Evolutionary conservation across 2,888 invertebrate species (phyloP).

Genomic region (Drosophila fungiperda): DNA sequence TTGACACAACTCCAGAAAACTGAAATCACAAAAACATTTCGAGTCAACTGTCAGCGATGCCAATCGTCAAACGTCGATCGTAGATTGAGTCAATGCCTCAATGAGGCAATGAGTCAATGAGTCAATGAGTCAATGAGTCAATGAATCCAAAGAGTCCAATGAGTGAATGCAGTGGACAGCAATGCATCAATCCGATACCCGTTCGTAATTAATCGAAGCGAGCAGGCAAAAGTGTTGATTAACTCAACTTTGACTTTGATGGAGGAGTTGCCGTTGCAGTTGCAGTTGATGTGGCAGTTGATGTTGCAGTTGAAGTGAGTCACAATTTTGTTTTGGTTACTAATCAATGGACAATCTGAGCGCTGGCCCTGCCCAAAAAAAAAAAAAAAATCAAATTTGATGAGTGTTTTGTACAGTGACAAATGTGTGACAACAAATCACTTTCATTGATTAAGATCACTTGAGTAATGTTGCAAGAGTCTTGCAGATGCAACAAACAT

Average conservation of each 20-base stretch:
- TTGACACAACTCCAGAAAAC: not conserved
- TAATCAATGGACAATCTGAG: conserved; percentile 42
- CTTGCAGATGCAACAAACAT: not conserved
- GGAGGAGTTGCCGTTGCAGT: not conserved
- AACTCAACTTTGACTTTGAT: conserved; percentile 8
- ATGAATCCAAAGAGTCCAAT: not conserved
- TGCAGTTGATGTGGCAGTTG: not conserved
- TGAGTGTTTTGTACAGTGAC: conserved; percentile 69
- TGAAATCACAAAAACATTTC: conserved; percentile 27
- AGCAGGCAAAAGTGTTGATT: conserved; percentile 62
- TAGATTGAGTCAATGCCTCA: conserved; percentile 21
- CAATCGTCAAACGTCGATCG: conserved; percentile 13
- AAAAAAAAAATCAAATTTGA: conserved; percentile 23
- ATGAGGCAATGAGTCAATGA: conserved; percentile 6
- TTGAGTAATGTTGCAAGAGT: conserved; percentile 32
- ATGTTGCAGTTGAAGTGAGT: conserved; percentile 42
- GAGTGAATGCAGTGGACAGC: conserved; percentile 47
- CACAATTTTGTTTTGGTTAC: conserved; percentile 56
- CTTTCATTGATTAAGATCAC: conserved; percentile 54
- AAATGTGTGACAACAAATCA: conserved; percentile 80
- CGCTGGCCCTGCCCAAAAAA: conserved; percentile 17
- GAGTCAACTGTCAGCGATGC: conserved; percentile 37
- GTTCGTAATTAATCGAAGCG: conserved; percentile 60
- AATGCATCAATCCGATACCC: conserved; percentile 60
- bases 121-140: not conserved